A percentile compares a stretch with the other conserved stretches of the same genome.
Conservation (phyloP, 2,797 vertebrate genomes). For the Macropus fuliginosus region DNA sequence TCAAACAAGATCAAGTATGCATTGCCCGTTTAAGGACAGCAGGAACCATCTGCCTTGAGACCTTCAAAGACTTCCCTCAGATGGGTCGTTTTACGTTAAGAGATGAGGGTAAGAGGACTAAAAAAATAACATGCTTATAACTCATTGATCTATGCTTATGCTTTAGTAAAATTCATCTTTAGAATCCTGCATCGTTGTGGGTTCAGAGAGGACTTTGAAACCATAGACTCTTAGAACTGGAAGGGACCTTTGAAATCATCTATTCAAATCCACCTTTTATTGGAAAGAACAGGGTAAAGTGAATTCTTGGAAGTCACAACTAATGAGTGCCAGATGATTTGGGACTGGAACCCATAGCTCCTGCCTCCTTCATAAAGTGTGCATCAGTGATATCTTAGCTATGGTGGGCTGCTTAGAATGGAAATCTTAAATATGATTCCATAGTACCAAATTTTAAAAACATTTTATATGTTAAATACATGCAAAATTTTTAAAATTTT, state of each 20-base stretch:
- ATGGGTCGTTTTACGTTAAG: slow-evolving; percentile 99
- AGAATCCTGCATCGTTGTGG: neutral
- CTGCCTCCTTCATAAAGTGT: neutral
- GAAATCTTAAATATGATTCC: slow-evolving; percentile 39
- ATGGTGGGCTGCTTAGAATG: slow-evolving; percentile 4
- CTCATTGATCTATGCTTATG: neutral
- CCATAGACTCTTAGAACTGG: neutral
- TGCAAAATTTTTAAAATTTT: neutral
- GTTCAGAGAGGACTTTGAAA: slow-evolving; percentile 5
- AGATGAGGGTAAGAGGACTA: slow-evolving; percentile 92
- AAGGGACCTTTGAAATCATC: neutral
- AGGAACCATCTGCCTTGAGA: slow-evolving; percentile 99
- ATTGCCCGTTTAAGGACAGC: slow-evolving; percentile 96
- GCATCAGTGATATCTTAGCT: slow-evolving; percentile 11
- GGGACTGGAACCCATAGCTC: neutral
- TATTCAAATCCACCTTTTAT: neutral
- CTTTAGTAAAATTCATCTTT: slow-evolving; percentile 12
- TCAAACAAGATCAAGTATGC: slow-evolving; percentile 99
- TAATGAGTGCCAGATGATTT: neutral
- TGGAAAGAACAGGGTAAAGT: neutral
- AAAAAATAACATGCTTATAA: neutral
- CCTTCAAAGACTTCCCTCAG: slow-evolving; percentile 99
- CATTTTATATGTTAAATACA: slow-evolving; percentile 29
- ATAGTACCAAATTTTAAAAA: slow-evolving; percentile 20
- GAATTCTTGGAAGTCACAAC: neutral